A percentile compares a stretch with the other conserved stretches of the same genome.
Evolutionary conservation across 1,140 invertebrate species (phyloP).

Genomic region (Drosophila sp.): DNA sequence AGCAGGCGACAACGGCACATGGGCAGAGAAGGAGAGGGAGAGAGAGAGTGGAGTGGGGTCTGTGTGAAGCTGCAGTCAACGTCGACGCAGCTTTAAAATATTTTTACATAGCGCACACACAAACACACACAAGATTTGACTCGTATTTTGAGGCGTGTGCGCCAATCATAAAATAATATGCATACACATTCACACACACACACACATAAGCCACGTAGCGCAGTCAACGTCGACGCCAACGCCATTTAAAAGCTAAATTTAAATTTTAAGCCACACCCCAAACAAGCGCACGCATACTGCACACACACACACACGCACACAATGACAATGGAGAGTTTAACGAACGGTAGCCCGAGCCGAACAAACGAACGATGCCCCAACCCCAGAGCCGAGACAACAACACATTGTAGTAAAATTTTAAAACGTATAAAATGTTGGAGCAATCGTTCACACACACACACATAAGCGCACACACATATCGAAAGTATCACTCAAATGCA

Average conservation of each 20-base stretch:
- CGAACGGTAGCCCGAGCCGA: constrained; percentile 58
- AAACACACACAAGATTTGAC: constrained; percentile 50
- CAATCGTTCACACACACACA: constrained; percentile 41
- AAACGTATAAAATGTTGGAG: constrained; percentile 78
- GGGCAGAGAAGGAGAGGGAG: not conserved
- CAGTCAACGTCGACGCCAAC: constrained; percentile 59
- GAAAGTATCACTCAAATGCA: constrained; percentile 44
- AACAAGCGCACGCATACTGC: constrained; percentile 77
- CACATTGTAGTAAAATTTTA: constrained; percentile 71
- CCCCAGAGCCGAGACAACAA: constrained; percentile 22
- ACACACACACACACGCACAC: constrained; percentile 44
- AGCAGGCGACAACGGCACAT: constrained; percentile 61
- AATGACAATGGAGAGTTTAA: constrained; percentile 65
- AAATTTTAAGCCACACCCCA: constrained; percentile 84
- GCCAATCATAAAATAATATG: constrained; percentile 83
- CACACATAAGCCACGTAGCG: constrained; percentile 19
- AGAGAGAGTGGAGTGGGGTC: not conserved
- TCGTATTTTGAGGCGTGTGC: constrained; percentile 60
- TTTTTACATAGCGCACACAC: constrained; percentile 71
- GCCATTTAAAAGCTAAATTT: constrained; percentile 79
- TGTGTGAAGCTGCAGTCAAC: constrained; percentile 71
- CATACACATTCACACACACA: constrained; percentile 64
- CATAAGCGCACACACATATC: constrained; percentile 6
- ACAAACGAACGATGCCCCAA: constrained; percentile 52
- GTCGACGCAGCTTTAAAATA: constrained; percentile 80